Percentiles rank a stretch among this genome's conserved stretches.
Evolutionary conservation across 2,888 invertebrate species (phyloP).

Genomic region (Epistrophella euchroma): DNA sequence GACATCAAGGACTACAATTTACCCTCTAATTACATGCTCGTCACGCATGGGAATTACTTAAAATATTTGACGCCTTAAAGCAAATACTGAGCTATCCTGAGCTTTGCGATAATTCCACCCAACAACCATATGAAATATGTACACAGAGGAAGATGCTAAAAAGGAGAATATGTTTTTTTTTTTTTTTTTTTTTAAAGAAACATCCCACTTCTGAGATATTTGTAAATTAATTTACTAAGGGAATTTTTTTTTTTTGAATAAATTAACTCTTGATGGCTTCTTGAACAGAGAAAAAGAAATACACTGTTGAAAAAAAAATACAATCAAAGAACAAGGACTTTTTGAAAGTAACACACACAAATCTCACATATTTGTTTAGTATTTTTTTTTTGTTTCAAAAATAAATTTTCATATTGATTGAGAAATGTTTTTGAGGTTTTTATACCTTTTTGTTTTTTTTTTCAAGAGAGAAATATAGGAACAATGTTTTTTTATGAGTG

Average conservation of each 20-base stretch:
- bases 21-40: slow-evolving; percentile 35
- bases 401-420: slow-evolving; percentile 35
- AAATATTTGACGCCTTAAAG: slow-evolving; percentile 27
- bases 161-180: background rate
- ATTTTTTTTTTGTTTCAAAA: slow-evolving; percentile 4
- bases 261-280: background rate
- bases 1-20: background rate
- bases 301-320: background rate
- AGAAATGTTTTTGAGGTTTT: slow-evolving; percentile 29
- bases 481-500: background rate
- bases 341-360: background rate
- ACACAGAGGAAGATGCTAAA: background rate
- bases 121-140: background rate
- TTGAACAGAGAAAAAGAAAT: background rate
- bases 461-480: background rate
- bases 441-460: background rate
- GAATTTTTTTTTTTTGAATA: slow-evolving; percentile 1
- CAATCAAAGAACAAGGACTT: slow-evolving; percentile 19
- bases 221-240: background rate
- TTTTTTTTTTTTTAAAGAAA: background rate
- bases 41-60: slow-evolving; percentile 37
- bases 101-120: background rate
- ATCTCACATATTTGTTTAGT: background rate
- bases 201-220: slow-evolving; percentile 22
- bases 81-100: background rate